Evolutionary conservation across 2,113 vertebrate species (phyloP).

Genomic region (Cyphomyrus plagiostoma): DNA sequence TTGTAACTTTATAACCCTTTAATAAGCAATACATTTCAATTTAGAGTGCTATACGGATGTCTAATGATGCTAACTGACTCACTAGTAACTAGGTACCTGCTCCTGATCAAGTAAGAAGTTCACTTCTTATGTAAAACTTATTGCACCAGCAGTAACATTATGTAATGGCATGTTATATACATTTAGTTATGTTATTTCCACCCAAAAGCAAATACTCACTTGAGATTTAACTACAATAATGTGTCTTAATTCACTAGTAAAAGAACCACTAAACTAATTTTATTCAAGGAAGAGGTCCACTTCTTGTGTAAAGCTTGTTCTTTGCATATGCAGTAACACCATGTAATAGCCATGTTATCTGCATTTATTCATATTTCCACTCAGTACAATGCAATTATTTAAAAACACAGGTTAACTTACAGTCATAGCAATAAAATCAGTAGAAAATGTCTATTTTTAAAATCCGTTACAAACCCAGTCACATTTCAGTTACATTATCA

Average conservation of each 20-base stretch:
- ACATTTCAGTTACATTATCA: background rate
- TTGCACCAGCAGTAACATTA: background rate
- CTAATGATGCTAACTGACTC: background rate
- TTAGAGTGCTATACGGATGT: background rate
- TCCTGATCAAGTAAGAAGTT: background rate
- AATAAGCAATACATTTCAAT: background rate
- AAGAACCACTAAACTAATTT: background rate
- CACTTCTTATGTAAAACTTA: background rate
- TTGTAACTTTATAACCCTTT: background rate
- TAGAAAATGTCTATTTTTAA: background rate
- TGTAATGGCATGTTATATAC: too few species aligned
- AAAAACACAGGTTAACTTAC: background rate
- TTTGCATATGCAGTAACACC: background rate
- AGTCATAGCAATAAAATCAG: background rate
- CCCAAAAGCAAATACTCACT: too few species aligned
- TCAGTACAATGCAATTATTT: background rate
- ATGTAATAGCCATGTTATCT: background rate
- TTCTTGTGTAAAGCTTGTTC: background rate
- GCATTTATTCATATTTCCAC: background rate
- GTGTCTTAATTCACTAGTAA: background rate
- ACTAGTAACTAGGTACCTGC: too few species aligned
- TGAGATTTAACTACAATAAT: too few species aligned
- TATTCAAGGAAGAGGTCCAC: background rate
- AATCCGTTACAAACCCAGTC: background rate
- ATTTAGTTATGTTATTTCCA: too few species aligned